Conservation (phyloP, 1,140 invertebrate genomes). For the Metaphire vulgaris region DNA sequence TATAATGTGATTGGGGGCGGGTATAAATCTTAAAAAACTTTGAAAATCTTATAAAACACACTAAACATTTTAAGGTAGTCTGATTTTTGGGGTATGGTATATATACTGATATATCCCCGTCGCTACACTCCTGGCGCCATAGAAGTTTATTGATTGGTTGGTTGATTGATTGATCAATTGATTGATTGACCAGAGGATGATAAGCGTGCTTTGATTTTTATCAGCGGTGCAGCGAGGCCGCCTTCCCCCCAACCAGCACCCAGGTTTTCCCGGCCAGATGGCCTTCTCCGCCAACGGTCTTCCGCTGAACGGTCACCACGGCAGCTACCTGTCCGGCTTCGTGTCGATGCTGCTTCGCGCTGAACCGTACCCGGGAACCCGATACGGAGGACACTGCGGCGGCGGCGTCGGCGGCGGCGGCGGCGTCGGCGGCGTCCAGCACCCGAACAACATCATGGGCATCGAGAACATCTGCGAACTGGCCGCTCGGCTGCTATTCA, state of each 20-base stretch:
- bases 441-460: conserved; percentile 53
- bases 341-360: conserved; percentile 87
- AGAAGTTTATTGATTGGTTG: too few relatives aligned
- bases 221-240: conserved; percentile 94
- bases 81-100: too few relatives aligned
- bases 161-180: too few relatives aligned
- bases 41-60: too few relatives aligned
- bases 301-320: conserved; percentile 52
- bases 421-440: too few relatives aligned
- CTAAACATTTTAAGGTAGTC: too few relatives aligned
- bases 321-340: conserved; percentile 88
- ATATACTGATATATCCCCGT: too few relatives aligned
- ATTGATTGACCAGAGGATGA: too few relatives aligned
- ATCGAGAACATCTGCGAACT: conserved; percentile 93
- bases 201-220: too few relatives aligned
- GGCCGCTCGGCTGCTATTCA: conserved; percentile 87
- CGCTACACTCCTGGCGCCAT: too few relatives aligned
- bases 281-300: conserved; percentile 37
- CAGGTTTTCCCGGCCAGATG: conserved; percentile 52
- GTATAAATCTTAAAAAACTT: too few relatives aligned
- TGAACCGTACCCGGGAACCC: conserved; percentile 87
- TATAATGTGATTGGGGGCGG: too few relatives aligned
- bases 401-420: conserved; percentile 71
- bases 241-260: conserved; percentile 75
- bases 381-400: conserved; percentile 78